Percentiles rank a stretch among this genome's conserved stretches.
Evolutionary conservation across 2,113 vertebrate genomes (phyloP).

Genomic region (Trinectes maculatus): DNA sequence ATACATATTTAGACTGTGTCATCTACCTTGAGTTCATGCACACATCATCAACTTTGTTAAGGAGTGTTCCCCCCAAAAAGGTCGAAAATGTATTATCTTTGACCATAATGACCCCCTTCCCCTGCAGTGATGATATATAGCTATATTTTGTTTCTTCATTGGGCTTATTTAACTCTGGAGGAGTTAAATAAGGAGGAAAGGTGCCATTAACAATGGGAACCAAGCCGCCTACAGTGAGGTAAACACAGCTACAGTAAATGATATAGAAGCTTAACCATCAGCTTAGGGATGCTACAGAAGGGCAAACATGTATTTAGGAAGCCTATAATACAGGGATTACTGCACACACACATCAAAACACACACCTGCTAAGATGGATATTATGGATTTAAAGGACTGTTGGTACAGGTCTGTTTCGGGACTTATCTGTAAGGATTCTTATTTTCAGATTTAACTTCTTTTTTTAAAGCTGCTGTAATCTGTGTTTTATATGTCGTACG

Average conservation of each 20-base stretch:
- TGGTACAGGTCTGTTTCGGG: background rate
- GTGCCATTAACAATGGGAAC: conserved; percentile 3
- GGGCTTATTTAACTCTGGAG: conserved; percentile 9
- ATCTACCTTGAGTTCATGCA: too few species aligned
- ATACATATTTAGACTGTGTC: background rate
- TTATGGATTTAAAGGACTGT: conserved; percentile 29
- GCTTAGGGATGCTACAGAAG: conserved; percentile 23
- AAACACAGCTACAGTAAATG: conserved; percentile 43
- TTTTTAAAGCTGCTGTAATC: background rate
- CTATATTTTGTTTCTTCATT: background rate
- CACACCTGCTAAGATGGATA: conserved; percentile 34
- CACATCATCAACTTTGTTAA: background rate
- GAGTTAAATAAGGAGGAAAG: too few species aligned
- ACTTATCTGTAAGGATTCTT: background rate
- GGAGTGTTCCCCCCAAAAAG: background rate
- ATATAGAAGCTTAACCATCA: conserved; percentile 41
- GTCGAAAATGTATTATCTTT: background rate
- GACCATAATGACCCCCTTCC: background rate
- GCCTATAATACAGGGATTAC: conserved; percentile 42
- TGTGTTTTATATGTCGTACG: background rate
- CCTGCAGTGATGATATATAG: background rate
- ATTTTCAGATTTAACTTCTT: conserved; percentile 1
- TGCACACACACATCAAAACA: conserved; percentile 19
- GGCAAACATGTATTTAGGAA: conserved; percentile 47
- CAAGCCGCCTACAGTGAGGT: conserved; percentile 9